These are phyloP conservation scores for Zoanthus gigantus DNA, from an alignment of 92 coral and sea anemone genomes.

Conservation along the genomic window DNA sequence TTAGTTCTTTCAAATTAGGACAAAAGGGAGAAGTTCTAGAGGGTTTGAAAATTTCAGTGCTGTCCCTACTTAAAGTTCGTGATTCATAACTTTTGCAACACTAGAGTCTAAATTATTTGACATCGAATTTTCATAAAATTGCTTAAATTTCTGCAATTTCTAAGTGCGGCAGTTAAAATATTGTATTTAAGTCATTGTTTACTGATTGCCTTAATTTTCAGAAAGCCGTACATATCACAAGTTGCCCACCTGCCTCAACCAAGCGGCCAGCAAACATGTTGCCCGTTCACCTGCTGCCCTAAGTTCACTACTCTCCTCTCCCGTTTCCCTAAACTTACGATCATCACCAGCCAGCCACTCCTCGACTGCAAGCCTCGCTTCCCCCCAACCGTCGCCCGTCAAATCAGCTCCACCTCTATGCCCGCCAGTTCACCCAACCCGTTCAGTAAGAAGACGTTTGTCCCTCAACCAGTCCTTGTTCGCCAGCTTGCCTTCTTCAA, in stretches of 20 bases:
- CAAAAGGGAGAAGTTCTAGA: too few species aligned
- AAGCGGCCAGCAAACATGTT: not conserved
- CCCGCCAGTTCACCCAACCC: not conserved
- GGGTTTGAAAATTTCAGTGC: too few species aligned
- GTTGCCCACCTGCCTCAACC: not conserved
- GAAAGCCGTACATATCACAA: not conserved
- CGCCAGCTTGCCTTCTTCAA: not conserved
- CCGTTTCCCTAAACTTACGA: not conserved
- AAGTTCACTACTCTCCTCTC: not conserved
- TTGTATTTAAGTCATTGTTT: too few species aligned
- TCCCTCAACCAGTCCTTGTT: not conserved
- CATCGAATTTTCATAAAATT: too few species aligned
- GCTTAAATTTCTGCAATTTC: too few species aligned
- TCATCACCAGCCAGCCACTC: not conserved
- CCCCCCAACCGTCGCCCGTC: not conserved
- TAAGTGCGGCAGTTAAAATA: too few species aligned
- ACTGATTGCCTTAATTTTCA: not conserved
- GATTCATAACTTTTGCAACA: too few species aligned
- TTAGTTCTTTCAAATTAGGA: too few species aligned
- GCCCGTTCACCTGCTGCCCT: not conserved
- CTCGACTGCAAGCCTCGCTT: not conserved
- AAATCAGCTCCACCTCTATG: not conserved
- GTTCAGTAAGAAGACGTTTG: not conserved
- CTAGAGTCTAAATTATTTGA: too few species aligned
- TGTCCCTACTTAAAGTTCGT: too few species aligned